These are phyloP conservation scores for Spatulosminthurus flaviceps DNA, from an alignment of 2,888 invertebrate species.

Conservation along the genomic window DNA sequence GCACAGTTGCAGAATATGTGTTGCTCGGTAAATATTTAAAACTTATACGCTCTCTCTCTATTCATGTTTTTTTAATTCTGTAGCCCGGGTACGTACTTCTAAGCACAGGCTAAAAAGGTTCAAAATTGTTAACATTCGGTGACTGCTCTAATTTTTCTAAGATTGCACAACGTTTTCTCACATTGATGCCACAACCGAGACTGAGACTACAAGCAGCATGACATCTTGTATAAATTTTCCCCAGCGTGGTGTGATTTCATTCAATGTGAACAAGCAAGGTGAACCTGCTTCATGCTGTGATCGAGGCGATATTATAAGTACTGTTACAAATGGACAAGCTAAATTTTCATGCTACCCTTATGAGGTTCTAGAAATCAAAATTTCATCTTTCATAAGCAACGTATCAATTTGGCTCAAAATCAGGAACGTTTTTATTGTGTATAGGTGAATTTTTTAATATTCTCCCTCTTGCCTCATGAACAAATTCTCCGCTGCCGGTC, in stretches of 20 bases:
- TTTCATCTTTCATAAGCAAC: background rate
- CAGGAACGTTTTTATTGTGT: background rate
- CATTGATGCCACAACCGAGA: background rate
- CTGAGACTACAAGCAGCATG: background rate
- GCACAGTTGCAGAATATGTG: conserved; percentile 25
- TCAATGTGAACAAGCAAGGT: too few species aligned
- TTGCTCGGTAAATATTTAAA: conserved; percentile 2
- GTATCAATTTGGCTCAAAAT: background rate
- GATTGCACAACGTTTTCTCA: too few species aligned
- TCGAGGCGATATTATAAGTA: background rate
- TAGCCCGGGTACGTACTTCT: too few species aligned
- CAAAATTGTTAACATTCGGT: too few species aligned
- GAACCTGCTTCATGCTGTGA: background rate
- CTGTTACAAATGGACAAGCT: background rate
- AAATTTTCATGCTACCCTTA: conserved; percentile 31
- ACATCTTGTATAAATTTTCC: too few species aligned
- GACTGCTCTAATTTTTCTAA: too few species aligned
- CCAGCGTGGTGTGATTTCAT: too few species aligned
- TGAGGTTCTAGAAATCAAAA: conserved; percentile 6
- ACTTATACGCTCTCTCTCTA: too few species aligned
- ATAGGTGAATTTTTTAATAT: conserved; percentile 36
- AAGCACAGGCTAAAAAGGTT: too few species aligned
- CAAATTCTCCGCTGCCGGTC: conserved; percentile 30
- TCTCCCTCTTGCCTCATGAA: conserved; percentile 29
- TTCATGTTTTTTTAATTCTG: too few species aligned